Percentiles rank a stretch among this genome's conserved stretches.
Evolutionary conservation across 2,113 vertebrate genomes (phyloP).

Genomic region (Heloderma charlesbogerti): DNA sequence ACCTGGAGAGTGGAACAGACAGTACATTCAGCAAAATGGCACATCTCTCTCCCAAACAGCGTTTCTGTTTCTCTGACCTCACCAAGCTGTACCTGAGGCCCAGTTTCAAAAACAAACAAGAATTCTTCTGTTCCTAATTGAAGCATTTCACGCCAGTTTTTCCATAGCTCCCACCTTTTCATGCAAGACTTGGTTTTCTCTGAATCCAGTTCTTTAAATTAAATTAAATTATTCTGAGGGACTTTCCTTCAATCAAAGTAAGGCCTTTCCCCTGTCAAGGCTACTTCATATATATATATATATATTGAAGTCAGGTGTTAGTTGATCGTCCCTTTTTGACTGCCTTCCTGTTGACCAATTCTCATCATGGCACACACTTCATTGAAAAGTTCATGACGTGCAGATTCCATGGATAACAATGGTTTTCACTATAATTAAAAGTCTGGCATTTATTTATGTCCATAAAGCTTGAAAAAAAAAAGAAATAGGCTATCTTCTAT

Average conservation of each 20-base stretch:
- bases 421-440: no score
- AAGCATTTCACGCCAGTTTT: not conserved
- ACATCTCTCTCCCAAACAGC: not conserved
- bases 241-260: not conserved
- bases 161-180: not conserved
- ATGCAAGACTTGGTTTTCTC: not conserved
- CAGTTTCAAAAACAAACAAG: not conserved
- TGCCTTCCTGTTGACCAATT: no score
- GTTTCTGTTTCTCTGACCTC: not conserved
- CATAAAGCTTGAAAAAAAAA: no score
- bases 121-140: not conserved
- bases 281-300: no score
- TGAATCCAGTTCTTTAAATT: not conserved
- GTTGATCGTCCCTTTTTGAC: no score
- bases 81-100: not conserved
- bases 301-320: no score
- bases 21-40: not conserved
- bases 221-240: not conserved
- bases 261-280: not conserved
- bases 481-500: no score
- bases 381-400: no score
- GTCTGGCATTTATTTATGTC: no score
- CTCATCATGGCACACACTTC: no score
- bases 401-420: no score
- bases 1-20: not conserved